These are phyloP conservation scores for Cyclophora albipunctata DNA, from an alignment of 2,888 invertebrate species.

Conservation along the genomic window DNA sequence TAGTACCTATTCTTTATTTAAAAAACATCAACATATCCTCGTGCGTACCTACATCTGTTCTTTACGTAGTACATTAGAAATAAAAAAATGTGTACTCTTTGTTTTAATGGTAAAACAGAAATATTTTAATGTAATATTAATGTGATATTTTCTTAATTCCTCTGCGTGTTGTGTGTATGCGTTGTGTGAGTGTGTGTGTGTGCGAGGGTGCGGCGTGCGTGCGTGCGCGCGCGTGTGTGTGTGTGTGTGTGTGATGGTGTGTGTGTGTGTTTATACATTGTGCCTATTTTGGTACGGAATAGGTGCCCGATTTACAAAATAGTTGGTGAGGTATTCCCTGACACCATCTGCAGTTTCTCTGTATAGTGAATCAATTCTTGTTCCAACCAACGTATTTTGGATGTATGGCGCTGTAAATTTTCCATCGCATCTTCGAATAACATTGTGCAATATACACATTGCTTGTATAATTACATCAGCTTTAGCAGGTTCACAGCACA, in stretches of 20 bases:
- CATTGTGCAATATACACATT: slow-evolving; percentile 2
- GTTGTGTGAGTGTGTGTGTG: no score
- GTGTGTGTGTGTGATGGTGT: no score
- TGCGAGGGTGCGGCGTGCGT: no score
- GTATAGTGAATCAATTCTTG: no score
- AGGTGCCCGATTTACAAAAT: slow-evolving; percentile 1
- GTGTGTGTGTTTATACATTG: not conserved
- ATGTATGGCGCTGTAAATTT: not conserved
- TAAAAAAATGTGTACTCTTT: no score
- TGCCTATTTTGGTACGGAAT: slow-evolving; percentile 1
- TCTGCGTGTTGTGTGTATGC: no score
- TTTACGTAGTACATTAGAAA: no score
- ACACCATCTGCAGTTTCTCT: no score
- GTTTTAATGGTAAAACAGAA: no score
- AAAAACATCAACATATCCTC: not conserved
- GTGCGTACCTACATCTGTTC: not conserved
- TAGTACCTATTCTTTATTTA: slow-evolving; percentile 1
- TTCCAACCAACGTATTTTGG: not conserved
- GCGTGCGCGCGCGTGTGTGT: no score
- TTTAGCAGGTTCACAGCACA: not conserved
- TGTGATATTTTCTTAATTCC: no score
- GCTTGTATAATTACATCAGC: not conserved
- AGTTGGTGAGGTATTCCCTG: not conserved
- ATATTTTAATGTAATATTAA: no score
- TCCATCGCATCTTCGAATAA: not conserved